Evolutionary conservation across 2,113 vertebrate genomes (phyloP), one percentile per base, ranked within the genome.

Genomic region (Podiceps cristatus): DNA sequence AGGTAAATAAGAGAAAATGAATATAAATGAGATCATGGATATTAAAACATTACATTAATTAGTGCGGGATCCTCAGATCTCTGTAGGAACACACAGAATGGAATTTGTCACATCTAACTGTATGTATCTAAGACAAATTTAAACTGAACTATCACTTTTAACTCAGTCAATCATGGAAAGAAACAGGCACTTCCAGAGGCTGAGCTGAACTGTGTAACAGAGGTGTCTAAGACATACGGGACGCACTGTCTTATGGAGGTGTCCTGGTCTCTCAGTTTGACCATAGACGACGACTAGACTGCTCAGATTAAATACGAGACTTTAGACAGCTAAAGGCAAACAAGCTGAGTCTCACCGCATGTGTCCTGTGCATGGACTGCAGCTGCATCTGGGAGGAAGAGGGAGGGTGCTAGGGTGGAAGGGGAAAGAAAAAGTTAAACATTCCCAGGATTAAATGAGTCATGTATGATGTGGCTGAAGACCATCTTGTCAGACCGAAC

Each of bases 361-460:
- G 84, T 71, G 95, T 97, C 96, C 96, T 93, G 96, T 74, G 93
- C 96, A 97, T 90, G 96, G 91, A 95, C 78, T 97, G 97, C 96
- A 97, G 95, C 96, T 97, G 97, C 97, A 95, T 95, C 96, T 96
- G 96, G 91, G 87, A 96, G 96, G 96, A 96, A 97, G 96, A 97
- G 96, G 96, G 84, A 97, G 95, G 64, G 96, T 97, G 96, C 96
- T 97, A 96, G 96, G 96, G 96, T 81, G 95, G 92, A 97, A 97
- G 95, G 96, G 97, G 96, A 97, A 94, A 96, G 95, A 97, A 85
- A 96, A 90, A 56, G 96, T 96, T 96, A 96, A 96, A 94, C 90
- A 96, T 74, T 93, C 92, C 93, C 16, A 47, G 81, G 92, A 4
- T 73, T 78, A 53, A 88, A 94, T 7, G 77, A 94, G 58, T 29